These are phyloP conservation scores for Tenthredo distinguenda DNA, from an alignment of 2,888 invertebrate species.

Conservation along the genomic window DNA sequence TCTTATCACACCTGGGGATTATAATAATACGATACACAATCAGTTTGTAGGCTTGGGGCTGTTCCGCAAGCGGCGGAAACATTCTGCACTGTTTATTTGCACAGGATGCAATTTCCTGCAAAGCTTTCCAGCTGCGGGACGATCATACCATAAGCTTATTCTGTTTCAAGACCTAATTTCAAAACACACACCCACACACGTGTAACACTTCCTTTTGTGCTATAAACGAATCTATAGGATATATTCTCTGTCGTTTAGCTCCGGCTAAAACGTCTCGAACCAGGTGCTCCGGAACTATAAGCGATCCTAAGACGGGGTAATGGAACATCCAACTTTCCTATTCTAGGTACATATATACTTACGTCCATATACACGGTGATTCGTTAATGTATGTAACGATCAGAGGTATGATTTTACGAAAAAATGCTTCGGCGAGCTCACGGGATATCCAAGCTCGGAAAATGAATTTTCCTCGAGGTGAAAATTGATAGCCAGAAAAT, in stretches of 20 bases:
- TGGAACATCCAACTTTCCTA: slow-evolving; percentile 35
- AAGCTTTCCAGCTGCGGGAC: background rate
- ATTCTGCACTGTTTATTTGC: slow-evolving; percentile 14
- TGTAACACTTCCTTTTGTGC: background rate
- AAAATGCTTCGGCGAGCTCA: background rate
- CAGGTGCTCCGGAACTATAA: slow-evolving; percentile 35
- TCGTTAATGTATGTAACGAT: background rate
- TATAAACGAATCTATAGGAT: background rate
- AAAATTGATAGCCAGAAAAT: no score
- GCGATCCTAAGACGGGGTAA: slow-evolving; percentile 43
- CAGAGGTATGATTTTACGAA: background rate
- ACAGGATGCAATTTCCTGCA: slow-evolving; percentile 25
- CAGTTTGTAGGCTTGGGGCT: background rate
- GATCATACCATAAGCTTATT: slow-evolving; percentile 4
- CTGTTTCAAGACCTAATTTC: slow-evolving; percentile 22
- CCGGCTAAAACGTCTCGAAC: slow-evolving; percentile 11
- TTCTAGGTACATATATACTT: background rate
- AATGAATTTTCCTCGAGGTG: background rate
- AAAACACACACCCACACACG: background rate
- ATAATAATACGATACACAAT: slow-evolving; percentile 5
- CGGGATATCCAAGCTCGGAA: background rate
- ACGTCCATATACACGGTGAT: background rate
- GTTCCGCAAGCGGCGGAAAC: background rate
- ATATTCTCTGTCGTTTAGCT: slow-evolving; percentile 16
- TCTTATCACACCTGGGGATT: background rate